A percentile compares a stretch with the other conserved stretches of the same genome.
These are phyloP conservation scores for Nomada ferruginata DNA, from an alignment of 2,888 invertebrate species.

Conservation along the genomic window DNA sequence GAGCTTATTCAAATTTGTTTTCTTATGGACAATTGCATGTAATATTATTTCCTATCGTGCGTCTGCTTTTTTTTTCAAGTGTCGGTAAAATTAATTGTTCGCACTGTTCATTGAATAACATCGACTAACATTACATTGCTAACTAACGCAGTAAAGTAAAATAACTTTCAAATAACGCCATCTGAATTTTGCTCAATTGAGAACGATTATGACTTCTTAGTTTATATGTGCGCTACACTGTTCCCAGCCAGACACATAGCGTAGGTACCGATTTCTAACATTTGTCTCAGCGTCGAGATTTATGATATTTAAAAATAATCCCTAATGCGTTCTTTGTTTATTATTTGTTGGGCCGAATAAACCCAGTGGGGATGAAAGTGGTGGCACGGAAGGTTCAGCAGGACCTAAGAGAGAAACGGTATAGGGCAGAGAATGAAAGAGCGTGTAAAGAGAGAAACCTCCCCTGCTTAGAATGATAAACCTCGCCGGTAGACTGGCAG, in stretches of 20 bases:
- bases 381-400: slow-evolving; percentile 27
- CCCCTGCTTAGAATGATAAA: slow-evolving; percentile 74
- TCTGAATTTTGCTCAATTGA: no score
- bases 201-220: neutral
- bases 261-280: neutral
- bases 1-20: slow-evolving; percentile 30
- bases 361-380: slow-evolving; percentile 1
- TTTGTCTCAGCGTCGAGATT: neutral
- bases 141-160: no score
- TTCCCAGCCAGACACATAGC: no score
- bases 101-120: neutral
- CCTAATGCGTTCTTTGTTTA: slow-evolving; percentile 10
- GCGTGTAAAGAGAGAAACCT: slow-evolving; percentile 64
- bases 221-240: neutral
- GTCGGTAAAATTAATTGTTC: neutral
- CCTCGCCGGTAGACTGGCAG: slow-evolving; percentile 64
- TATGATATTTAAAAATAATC: neutral
- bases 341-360: slow-evolving; percentile 8
- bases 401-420: slow-evolving; percentile 29
- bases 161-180: no score
- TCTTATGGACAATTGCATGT: neutral
- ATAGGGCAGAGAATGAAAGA: slow-evolving; percentile 31
- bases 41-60: neutral
- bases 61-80: neutral
- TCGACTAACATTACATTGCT: no score